phyloP scores from a whole-genome alignment of 1,140 invertebrate genomes.

The Ephestia elutella region DNA sequence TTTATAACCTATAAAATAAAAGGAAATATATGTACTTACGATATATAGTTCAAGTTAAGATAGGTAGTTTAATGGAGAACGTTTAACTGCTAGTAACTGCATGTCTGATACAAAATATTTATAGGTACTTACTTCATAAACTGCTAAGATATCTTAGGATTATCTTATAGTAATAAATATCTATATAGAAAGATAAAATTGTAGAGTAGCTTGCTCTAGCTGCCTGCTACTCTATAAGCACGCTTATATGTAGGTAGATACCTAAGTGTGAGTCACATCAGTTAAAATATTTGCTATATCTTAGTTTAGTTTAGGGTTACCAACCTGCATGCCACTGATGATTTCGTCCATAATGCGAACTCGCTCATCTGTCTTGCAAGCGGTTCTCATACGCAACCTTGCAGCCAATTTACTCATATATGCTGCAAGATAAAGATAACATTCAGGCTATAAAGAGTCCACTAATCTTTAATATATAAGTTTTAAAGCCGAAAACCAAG shows the following conservation, averaged over 20 bases:
- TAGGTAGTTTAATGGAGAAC: neutral
- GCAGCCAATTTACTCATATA: constrained; percentile 78
- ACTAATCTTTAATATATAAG: neutral
- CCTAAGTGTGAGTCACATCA: too few species aligned
- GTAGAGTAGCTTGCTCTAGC: too few species aligned
- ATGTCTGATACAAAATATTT: too few species aligned
- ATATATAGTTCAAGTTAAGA: neutral
- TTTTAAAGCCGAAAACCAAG: too few species aligned
- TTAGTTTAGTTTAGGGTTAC: neutral
- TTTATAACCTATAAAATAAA: constrained; percentile 82
- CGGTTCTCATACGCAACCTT: constrained; percentile 76
- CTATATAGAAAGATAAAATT: too few species aligned
- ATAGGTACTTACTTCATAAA: too few species aligned
- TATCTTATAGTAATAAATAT: too few species aligned
- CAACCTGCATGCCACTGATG: constrained; percentile 83
- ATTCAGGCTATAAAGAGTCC: neutral
- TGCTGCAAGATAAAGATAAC: constrained; percentile 59
- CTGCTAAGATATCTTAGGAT: too few species aligned
- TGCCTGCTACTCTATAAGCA: too few species aligned
- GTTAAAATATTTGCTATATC: too few species aligned
- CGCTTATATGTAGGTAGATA: too few species aligned
- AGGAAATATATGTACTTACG: neutral
- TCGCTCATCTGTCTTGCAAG: constrained; percentile 81
- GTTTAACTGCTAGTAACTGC: neutral
- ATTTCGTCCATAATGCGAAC: constrained; percentile 88